Evolutionary conservation across 2,113 vertebrate genomes (phyloP), one percentile per base, ranked within the genome.

Genomic region (Arvicanthis niloticus): DNA sequence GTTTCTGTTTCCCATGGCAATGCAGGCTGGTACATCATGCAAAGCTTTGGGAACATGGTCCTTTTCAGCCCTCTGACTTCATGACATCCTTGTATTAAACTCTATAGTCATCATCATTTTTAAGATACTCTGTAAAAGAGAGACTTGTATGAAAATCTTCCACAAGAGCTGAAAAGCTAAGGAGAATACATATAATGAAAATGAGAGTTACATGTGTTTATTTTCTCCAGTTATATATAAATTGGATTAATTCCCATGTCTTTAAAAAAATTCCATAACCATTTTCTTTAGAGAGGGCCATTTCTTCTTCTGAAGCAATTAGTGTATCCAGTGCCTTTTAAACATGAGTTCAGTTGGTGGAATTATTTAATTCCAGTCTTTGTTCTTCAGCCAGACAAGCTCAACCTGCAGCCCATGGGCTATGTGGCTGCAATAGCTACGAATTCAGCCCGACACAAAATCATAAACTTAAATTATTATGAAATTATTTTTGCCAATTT

Each of bases 291-390:
- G 22, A 88, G 17, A 67, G 40, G 8, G 4, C 19, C 45, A 70
- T 45, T 75, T 60, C 7, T 92, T 65, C 12, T 2, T 34, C 65
- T 58, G 37, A 97, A 82, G 22, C 34, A 65, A 42, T 6, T 88
- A 48, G 22, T 37, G 56, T 72, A 68, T 34, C 65, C 2, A 40
- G 16, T 40, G 87, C 94, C 96, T 96, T 75, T 94, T 94, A 91
- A 92, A 37, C 96, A 92, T 70, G 81, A 75, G 75, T 97, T 97
- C 95, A 96, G 89, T 94, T 97, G 37, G 72, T 92, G 62, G 84
- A 89, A 93, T 93, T 96, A 88, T 93, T 98, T 80, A 92, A 60
- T 91, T 97, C 81, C 7, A 89, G 11, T 65, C 76, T 77, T 72
- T 85, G 51, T 96, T 82, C 51, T 70, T 87, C 19, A 53, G 85